A percentile compares a stretch with the other conserved stretches of the same genome.
Evolutionary conservation across 2,113 vertebrate species (phyloP).

Genomic region (Terrapene triunguis): DNA sequence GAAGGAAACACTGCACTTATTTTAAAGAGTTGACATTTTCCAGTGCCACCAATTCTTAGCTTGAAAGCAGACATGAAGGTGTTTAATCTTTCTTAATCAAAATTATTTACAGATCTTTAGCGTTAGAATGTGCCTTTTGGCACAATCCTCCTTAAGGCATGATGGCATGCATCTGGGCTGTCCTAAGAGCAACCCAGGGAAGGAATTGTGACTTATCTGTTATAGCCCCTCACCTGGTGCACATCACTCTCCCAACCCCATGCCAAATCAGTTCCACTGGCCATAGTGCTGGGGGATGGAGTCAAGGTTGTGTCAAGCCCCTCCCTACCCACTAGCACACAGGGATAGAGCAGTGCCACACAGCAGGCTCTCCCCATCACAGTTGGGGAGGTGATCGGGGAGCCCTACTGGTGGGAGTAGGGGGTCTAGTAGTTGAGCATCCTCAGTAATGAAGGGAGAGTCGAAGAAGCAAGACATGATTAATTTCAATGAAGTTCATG

Average conservation of each 20-base stretch:
- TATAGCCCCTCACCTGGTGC: not conserved
- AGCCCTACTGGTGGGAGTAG: not conserved
- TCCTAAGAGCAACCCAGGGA: not conserved
- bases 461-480: not conserved
- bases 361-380: not conserved
- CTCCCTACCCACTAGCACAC: not conserved
- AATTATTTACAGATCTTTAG: conserved; percentile 25
- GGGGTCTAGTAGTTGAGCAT: not conserved
- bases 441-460: not conserved
- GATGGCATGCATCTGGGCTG: not conserved
- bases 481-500: not conserved
- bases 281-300: not conserved
- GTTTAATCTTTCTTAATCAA: conserved; percentile 30
- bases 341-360: not conserved
- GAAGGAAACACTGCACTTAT: conserved; percentile 28
- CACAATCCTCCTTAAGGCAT: not conserved
- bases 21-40: conserved; percentile 7
- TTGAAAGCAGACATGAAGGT: conserved; percentile 36
- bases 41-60: not conserved
- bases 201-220: not conserved
- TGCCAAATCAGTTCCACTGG: not conserved
- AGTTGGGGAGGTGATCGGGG: not conserved
- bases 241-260: not conserved
- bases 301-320: not conserved
- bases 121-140: conserved; percentile 3